Conservation (phyloP, 2,797 vertebrate genomes). For the Clarias fuscus region DNA sequence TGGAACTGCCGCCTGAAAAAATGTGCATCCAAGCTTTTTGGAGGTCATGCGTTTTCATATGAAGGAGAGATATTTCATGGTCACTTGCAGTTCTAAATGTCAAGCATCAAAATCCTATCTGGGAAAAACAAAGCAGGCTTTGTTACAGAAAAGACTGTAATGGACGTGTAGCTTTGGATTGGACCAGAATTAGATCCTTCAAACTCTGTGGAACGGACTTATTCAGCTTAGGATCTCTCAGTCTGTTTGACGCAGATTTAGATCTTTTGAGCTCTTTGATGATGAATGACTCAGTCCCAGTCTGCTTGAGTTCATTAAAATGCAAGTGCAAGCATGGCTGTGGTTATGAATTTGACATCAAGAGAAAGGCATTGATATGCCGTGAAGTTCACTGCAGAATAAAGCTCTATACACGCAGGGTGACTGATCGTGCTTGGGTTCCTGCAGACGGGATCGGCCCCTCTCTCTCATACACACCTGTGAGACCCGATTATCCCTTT, state of each 20-base stretch:
- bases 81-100: not conserved
- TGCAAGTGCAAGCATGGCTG: constrained; percentile 11
- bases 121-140: not conserved
- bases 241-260: not conserved
- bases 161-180: not conserved
- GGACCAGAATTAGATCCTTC: not conserved
- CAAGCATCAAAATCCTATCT: not conserved
- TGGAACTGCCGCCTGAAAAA: not conserved
- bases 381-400: constrained; percentile 8
- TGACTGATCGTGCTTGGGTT: not conserved
- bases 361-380: constrained; percentile 12
- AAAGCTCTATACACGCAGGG: constrained; percentile 26
- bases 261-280: not conserved
- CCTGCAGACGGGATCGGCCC: not conserved
- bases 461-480: not conserved
- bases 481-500: not conserved
- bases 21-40: not conserved
- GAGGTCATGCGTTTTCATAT: not conserved
- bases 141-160: not conserved
- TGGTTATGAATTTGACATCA: constrained; percentile 36
- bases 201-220: not conserved
- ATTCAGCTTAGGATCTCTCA: not conserved
- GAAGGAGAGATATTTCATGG: not conserved
- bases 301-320: constrained; percentile 11
- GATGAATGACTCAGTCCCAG: not conserved